These are phyloP conservation scores for Chiridota heheva DNA, from an alignment of 35 echinoderm and acorn worm genomes.

Conservation along the genomic window DNA sequence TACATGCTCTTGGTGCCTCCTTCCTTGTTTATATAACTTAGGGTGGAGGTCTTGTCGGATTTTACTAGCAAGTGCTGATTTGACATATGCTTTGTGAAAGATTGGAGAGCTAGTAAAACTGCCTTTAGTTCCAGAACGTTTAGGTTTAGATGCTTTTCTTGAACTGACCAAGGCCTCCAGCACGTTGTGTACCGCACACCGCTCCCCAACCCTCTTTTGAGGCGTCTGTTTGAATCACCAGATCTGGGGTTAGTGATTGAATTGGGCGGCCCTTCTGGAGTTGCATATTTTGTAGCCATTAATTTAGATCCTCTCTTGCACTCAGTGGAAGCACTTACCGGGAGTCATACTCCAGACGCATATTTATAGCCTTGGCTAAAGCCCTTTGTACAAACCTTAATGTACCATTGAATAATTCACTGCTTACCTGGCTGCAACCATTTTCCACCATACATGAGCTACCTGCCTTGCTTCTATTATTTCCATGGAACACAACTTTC, in stretches of 20 bases:
- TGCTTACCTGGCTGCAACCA: constrained; percentile 11
- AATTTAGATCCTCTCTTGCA: constrained; percentile 4
- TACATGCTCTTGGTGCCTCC: neutral
- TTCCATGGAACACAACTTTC: no score
- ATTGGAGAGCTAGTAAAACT: neutral
- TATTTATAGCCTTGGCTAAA: neutral
- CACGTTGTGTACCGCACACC: neutral
- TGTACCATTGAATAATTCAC: constrained; percentile 25
- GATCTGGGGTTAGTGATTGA: neutral
- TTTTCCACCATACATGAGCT: constrained; percentile 3
- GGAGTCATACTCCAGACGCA: neutral
- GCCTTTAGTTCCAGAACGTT: constrained; percentile 15
- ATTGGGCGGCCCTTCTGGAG: constrained; percentile 27
- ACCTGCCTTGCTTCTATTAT: constrained; percentile 7
- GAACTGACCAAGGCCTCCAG: neutral
- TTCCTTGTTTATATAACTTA: constrained; percentile 3
- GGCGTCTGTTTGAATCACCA: constrained; percentile 27
- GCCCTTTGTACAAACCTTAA: constrained; percentile 24
- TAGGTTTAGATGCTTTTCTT: constrained; percentile 1
- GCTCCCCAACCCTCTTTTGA: constrained; percentile 28
- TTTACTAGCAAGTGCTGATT: neutral
- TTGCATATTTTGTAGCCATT: constrained; percentile 19
- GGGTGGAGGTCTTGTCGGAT: constrained; percentile 1
- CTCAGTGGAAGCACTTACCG: neutral
- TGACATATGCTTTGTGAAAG: neutral